Conservation (phyloP, 2,888 invertebrate genomes). For the Helleia helle region DNA sequence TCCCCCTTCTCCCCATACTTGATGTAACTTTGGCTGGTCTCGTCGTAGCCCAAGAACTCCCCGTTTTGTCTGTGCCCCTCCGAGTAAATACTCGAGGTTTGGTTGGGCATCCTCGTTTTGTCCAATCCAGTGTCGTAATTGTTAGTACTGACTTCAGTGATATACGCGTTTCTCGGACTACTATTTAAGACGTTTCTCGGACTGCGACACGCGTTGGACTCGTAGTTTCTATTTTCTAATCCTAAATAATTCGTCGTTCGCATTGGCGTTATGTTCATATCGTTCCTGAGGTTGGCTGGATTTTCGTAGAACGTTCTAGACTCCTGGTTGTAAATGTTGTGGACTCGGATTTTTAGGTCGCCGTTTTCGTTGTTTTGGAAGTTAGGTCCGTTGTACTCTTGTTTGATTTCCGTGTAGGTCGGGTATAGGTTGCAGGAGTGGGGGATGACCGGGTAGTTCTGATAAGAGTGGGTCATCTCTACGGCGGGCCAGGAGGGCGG, state of each 20-base stretch:
- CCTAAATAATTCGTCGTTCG: conserved; percentile 47
- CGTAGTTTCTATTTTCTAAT: conserved; percentile 45
- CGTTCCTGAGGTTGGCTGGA: conserved; percentile 39
- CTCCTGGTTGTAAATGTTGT: conserved; percentile 40
- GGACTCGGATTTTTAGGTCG: conserved; percentile 37
- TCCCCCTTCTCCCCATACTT: conserved; percentile 48
- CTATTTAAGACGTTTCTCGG: conserved; percentile 50
- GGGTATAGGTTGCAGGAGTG: conserved; percentile 55
- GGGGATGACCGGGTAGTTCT: conserved; percentile 56
- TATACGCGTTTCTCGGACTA: conserved; percentile 48
- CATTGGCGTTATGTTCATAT: conserved; percentile 35
- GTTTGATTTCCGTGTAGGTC: conserved; percentile 59
- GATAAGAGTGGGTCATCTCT: conserved; percentile 60
- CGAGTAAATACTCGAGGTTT: conserved; percentile 33
- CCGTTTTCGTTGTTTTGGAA: conserved; percentile 34
- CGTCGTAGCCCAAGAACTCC: conserved; percentile 47
- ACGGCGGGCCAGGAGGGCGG: conserved; percentile 68
- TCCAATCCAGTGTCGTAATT: conserved; percentile 41
- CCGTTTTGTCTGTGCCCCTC: conserved; percentile 41
- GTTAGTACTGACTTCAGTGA: conserved; percentile 33
- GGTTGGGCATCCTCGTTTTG: conserved; percentile 33
- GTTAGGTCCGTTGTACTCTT: conserved; percentile 42
- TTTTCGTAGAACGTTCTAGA: conserved; percentile 55
- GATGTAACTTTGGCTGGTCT: conserved; percentile 34
- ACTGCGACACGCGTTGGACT: conserved; percentile 42